These are phyloP conservation scores for Saccostrea glomerata DNA, from an alignment of 1,140 invertebrate genomes.

Conservation along the genomic window DNA sequence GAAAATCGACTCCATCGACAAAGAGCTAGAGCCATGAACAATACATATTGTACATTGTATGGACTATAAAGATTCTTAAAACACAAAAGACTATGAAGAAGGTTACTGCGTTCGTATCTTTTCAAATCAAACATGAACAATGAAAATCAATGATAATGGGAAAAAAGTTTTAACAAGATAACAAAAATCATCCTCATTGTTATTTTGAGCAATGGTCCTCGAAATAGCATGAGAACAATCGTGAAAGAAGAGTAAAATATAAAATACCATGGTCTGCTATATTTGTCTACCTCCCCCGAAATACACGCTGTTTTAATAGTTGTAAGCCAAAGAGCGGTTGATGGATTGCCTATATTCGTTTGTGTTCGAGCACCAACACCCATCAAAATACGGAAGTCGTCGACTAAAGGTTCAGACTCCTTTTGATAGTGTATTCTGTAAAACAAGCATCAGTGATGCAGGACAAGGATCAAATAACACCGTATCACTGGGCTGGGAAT, in stretches of 20 bases:
- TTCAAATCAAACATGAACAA: neutral
- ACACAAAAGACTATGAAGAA: neutral
- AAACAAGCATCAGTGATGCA: neutral
- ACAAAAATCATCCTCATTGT: neutral
- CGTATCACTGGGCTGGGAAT: neutral
- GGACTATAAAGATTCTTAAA: no score
- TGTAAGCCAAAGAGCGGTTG: neutral
- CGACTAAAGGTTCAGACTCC: neutral
- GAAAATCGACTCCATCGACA: no score
- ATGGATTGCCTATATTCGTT: neutral
- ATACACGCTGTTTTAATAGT: neutral
- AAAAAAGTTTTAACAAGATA: neutral
- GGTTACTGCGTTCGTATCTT: neutral
- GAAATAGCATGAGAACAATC: neutral
- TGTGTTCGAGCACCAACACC: neutral
- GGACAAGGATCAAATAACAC: neutral
- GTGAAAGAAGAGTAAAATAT: neutral
- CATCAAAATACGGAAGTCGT: neutral
- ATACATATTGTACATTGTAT: no score
- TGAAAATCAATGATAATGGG: neutral
- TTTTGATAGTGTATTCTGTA: neutral
- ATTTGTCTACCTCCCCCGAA: neutral
- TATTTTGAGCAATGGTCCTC: slow-evolving; percentile 3
- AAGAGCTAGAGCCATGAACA: no score
- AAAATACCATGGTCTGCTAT: neutral